Base-by-base conservation (phyloP, 2,888 invertebrate species). In the Drosophila maculinotata region DNA sequence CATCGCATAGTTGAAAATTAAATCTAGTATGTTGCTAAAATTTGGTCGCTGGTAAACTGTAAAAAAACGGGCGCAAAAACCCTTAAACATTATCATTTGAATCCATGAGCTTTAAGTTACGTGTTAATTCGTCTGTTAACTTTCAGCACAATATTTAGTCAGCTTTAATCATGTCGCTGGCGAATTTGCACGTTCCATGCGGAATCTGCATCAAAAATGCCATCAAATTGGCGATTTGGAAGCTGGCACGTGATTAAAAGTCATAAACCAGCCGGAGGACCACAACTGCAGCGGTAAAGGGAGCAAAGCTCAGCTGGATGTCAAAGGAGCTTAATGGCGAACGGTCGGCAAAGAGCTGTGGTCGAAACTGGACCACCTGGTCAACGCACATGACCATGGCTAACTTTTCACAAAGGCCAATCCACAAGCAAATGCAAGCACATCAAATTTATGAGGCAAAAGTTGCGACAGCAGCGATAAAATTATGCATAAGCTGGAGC, bases 111-210 rank as follows among this genome's bases (percentile, higher is more conserved):
- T 26, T 31, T 31, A 8, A 20, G 30, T 15, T 15, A 17, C 23
- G 41, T 73, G 31, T 41, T 54, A 54, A 70, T 60, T 47, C 10
- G 47, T 31, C 33, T n/a, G 23, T 9, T 25, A 31, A 26, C 42
- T 49, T 39, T 35, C 36, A 28, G 7, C 42, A 48, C n/a, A 51
- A 38, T 42, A 33, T 60, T 52, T 47, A 45, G 54, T 53, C 54
- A 28, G 12, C 31, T 69, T 49, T 10, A 35, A 49, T 52, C 35
- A 54, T 47, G 45, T 15, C 23, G 4, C 28, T 42, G 56, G 25
- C 59, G 48, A 52, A 38, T 44, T 42, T 44, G 60, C 67, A 64
- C 73, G 59, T 2, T 94, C 93, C 3, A 94, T 94, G 25, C 93
- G 93, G n/a, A 93, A 56, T 47, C 52, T 47, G 33, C 56, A 73